These are phyloP conservation scores for Mola mola DNA, from an alignment of 2,113 vertebrate species.

Conservation along the genomic window DNA sequence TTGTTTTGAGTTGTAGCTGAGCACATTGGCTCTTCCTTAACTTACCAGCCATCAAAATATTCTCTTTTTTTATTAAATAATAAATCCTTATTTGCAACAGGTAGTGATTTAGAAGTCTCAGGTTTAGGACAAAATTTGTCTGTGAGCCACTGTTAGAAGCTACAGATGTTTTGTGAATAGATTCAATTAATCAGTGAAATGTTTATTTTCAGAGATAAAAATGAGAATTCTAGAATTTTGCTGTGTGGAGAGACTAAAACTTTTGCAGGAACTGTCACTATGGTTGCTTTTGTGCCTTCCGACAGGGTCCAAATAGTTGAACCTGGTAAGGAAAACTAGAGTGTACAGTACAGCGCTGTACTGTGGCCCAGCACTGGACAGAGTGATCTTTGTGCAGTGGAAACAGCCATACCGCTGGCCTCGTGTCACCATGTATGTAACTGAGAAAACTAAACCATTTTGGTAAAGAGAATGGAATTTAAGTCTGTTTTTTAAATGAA, in stretches of 20 bases:
- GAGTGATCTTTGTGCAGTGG: too few relatives aligned
- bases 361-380: too few relatives aligned
- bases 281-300: slow-evolving; percentile 2
- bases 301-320: slow-evolving; percentile 2
- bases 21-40: too few relatives aligned
- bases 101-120: background rate
- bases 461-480: slow-evolving; percentile 15
- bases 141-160: background rate
- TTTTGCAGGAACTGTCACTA: slow-evolving; percentile 5
- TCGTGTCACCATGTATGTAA: background rate
- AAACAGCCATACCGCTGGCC: background rate
- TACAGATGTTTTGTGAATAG: background rate
- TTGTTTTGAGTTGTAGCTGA: too few relatives aligned
- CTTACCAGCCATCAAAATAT: too few relatives aligned
- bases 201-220: background rate
- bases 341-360: too few relatives aligned
- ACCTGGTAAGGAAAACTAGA: too few relatives aligned
- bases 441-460: background rate
- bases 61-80: too few relatives aligned
- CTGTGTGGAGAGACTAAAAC: background rate
- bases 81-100: too few relatives aligned
- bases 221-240: background rate
- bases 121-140: background rate
- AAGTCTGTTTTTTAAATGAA: too few relatives aligned
- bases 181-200: background rate